Base-by-base conservation (phyloP, 2,797 vertebrate species). In the Iguana delicatissima region DNA sequence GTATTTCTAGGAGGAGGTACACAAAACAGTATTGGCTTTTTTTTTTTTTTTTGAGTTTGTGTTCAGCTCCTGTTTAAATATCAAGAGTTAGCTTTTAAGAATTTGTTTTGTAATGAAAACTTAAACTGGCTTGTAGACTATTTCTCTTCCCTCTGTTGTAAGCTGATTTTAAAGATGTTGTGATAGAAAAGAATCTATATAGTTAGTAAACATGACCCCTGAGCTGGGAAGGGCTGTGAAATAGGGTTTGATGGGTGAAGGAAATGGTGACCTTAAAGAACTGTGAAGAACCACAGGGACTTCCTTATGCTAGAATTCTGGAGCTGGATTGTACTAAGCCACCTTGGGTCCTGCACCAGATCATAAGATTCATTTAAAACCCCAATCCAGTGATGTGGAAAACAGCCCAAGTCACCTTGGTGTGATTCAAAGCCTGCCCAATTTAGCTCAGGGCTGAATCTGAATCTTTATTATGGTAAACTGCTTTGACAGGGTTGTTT, bases 81-180 rank as follows among this genome's bases (percentile, higher is more conserved):
- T 50, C 42, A 46, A 77, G 55, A 76, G 67, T 64, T 67, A 50
- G 38, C 13, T 81, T 72, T 81, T 72, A 52, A 81, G 64, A 67
- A 88, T 88, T 69, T 46, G 64, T 81, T 38, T 88, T 55, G 6
- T 42, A 16, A 88, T 80, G 55, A 81, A 79, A 79, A 62, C 64
- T 62, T 77, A 79, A 77, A 32, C 20, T 69, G 67, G 29, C 29
- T 69, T 32, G 29, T 69, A 69, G 29, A 29, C 0, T 69, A 24
- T 67, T 85, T 32, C 22, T 20, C n/a, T 16, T 86, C 38, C 24
- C 57, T 52, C 52, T 73, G 50, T 24, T 22, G 55, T 24, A 80
- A 86, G 35, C 55, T 59, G 62, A 57, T n/a, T 50, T 50, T 59
- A 87, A 59, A 73, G 38, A n/a, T 29, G 50, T 77, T 79, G 24